Evolutionary conservation across 2,113 vertebrate species (phyloP), one percentile per base, ranked within the genome.

Genomic region (Seriola dumerili): DNA sequence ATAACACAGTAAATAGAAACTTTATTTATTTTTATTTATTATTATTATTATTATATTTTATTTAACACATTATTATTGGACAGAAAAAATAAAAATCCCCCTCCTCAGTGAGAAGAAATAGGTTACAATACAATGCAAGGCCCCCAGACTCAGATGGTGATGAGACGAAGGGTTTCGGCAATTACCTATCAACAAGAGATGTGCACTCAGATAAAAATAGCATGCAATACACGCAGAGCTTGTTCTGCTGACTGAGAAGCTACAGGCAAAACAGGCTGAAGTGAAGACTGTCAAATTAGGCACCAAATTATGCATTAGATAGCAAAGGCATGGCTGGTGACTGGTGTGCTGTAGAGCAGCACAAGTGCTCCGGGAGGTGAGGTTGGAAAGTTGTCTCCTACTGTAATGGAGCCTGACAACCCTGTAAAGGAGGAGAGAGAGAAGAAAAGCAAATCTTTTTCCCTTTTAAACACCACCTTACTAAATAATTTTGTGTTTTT

Each of bases 211-310:
- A 83, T 88, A 79, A 81, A 88, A 92, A 92, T 87, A 81, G 80
- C 70, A 87, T 72, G 54, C 69, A 66, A 81, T 65, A 69, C 86
- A 89, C 32, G 62, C 65, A 80, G 74, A 70, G 77, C 80, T 89
- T 88, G 86, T 88, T 92, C 85, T 87, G 75, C 88, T 85, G 87
- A 85, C 87, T 86, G 79, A 61, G 73, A 79, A 76, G 70, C 85
- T 65, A 69, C 65, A 76, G 85, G 87, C 71, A 80, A 85, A 81
- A 87, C 57, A 83, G 61, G 61, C 81, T 72, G 63, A 87, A 84
- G 78, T 83, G 72, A 87, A 78, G 80, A 81, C 83, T 91, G 92
- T 88, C 90, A 92, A 90, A 94, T 92, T 93, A 90, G 88, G 70
- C 77, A 80, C 79, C 85, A 90, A 89, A 94, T 92, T 87, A 90